phyloP scores from a whole-genome alignment of 1,140 invertebrate genomes.

The Drosophila carrolli region DNA sequence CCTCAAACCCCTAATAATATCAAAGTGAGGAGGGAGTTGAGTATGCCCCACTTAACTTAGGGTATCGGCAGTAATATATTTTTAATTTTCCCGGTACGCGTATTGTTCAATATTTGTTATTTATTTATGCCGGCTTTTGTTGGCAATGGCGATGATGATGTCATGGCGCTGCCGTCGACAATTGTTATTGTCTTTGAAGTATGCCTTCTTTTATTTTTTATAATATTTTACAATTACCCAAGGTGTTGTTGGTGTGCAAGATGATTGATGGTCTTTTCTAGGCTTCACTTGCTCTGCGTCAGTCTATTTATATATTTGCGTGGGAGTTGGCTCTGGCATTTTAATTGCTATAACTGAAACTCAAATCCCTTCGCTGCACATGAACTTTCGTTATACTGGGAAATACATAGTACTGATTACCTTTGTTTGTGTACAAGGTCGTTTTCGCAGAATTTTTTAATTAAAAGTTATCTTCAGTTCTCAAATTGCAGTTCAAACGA shows the following conservation, averaged over 20 bases:
- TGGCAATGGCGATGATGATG: conserved; percentile 50
- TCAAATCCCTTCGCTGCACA: background rate
- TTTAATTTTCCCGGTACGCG: conserved; percentile 56
- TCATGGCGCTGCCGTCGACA: conserved; percentile 44
- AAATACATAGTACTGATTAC: background rate
- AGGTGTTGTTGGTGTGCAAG: conserved; percentile 19
- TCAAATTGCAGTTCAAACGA: background rate
- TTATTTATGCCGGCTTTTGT: conserved; percentile 45
- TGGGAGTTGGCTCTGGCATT: conserved; percentile 1
- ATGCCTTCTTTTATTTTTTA: conserved; percentile 14
- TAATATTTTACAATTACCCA: conserved; percentile 27
- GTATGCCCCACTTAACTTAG: background rate
- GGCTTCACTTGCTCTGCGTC: conserved; percentile 29
- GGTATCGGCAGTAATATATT: conserved; percentile 53
- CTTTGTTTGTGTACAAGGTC: background rate
- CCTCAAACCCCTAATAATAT: background rate
- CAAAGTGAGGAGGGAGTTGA: no score
- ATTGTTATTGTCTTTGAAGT: conserved; percentile 20
- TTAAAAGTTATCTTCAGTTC: background rate
- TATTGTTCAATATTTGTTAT: conserved; percentile 66
- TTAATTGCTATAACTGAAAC: background rate
- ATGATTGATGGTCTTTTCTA: conserved; percentile 57
- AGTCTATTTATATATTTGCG: conserved; percentile 8
- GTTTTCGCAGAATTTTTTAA: conserved; percentile 6
- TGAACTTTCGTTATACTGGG: background rate